Conservation (phyloP, 2,797 vertebrate species). For the Echiichthys vipera region DNA sequence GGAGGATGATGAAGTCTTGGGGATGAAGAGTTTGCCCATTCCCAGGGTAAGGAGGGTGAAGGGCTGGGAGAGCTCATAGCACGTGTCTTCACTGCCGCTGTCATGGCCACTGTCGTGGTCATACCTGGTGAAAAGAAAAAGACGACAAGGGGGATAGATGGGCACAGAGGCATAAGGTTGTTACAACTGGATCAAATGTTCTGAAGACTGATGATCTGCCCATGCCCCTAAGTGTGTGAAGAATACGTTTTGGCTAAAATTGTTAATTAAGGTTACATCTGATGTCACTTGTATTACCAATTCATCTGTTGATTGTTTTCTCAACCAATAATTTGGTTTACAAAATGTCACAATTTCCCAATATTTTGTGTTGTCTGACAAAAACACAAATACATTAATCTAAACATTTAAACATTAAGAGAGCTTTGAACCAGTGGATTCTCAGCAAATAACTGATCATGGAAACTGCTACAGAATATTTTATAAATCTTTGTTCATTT, state of each 20-base stretch:
- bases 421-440: not conserved
- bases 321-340: not conserved
- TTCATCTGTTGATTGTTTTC: not conserved
- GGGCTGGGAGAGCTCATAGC: slow-evolving; percentile 91
- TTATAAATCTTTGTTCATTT: no score
- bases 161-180: no score
- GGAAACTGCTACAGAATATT: not conserved
- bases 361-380: not conserved
- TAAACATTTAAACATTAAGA: not conserved
- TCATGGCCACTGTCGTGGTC: slow-evolving; percentile 99
- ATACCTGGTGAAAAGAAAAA: slow-evolving; percentile 80
- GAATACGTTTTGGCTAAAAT: not conserved
- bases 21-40: slow-evolving; percentile 96
- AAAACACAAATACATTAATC: not conserved
- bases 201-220: not conserved
- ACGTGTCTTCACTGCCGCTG: slow-evolving; percentile 95
- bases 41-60: slow-evolving; percentile 94
- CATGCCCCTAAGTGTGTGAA: not conserved
- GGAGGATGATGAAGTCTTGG: slow-evolving; percentile 84
- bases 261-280: not conserved
- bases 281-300: not conserved
- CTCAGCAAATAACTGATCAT: not conserved
- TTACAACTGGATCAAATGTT: no score
- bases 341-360: not conserved
- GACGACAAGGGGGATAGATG: no score